Evolutionary conservation across 2,888 invertebrate genomes (phyloP), one percentile per base, ranked within the genome.

Genomic region (Drosophila mimetica): DNA sequence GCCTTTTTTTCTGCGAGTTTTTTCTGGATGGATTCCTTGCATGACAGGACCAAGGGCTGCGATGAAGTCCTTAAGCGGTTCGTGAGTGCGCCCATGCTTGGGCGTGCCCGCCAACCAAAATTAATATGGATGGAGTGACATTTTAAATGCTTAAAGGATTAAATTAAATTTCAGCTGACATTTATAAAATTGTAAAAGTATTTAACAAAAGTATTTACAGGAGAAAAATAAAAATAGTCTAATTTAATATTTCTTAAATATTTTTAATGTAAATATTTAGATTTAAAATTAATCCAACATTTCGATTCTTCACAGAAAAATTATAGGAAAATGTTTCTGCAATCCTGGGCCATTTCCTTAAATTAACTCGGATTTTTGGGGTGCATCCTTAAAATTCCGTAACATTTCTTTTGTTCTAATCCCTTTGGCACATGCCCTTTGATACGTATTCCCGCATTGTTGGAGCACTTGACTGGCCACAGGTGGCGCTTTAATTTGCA

Each of bases 401-500:
- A 34, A 2, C 16, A 3, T 37, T 9, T 37, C 4, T 4, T 18
- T 37, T 52, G 1, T 5, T 16, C 16, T 11, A 16, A 11, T 46
- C 28, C 16, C 28, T 46, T 16, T 2, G 28, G 6, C 16, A 16
- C n/a, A n/a, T 18, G 11, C 36, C 11, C 71, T 39, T 42, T 32
- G 30, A 16, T 58, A 64, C 16, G 4, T 25, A 41, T 41, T 22
- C 30, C 13, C 22, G 22, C 30, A 13, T 9, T 16, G 18, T 16
- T 32, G 47, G 39, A 44, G 54, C 53, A 60, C 48, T 71, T 66
- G 53, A 22, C 63, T 69, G 75, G 54, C 74, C 82, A 82, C 82
- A 85, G 86, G 83, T 84, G 86, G 84, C 72, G 66, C 75, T 79
- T 82, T 85, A 82, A 82, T 81, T 82, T 78, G 85, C 64, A 74